Evolutionary conservation across 2,797 vertebrate genomes (phyloP).

Genomic region (Tinamus major): DNA sequence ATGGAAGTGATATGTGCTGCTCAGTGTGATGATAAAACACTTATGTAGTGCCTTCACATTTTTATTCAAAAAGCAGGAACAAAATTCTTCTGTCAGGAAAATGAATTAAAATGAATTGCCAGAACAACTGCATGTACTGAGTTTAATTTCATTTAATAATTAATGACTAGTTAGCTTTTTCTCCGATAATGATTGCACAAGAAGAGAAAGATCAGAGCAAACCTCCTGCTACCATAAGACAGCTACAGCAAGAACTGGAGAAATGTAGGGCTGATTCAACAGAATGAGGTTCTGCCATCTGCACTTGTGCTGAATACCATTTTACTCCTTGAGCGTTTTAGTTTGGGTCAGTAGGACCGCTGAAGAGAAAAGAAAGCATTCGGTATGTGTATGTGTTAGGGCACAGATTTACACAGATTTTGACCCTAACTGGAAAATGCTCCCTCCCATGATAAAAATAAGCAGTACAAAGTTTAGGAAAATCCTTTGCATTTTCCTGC

Average conservation of each 20-base stretch:
- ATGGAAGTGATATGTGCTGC: background rate
- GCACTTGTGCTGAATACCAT: background rate
- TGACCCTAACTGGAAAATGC: background rate
- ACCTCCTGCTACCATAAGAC: conserved; percentile 38
- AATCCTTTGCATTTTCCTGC: background rate
- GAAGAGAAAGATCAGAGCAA: conserved; percentile 54
- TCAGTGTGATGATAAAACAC: background rate
- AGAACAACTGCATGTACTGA: conserved; percentile 39
- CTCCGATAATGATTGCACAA: conserved; percentile 50
- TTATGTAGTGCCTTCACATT: background rate
- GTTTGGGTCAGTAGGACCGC: background rate
- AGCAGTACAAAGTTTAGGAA: background rate
- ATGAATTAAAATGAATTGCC: conserved; percentile 35
- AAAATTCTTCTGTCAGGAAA: conserved; percentile 50
- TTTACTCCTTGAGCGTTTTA: background rate
- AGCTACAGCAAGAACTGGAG: conserved; percentile 25
- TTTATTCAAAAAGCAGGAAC: conserved; percentile 22
- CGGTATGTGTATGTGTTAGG: background rate
- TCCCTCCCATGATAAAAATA: background rate
- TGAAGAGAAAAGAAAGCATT: background rate
- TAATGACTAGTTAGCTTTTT: conserved; percentile 54
- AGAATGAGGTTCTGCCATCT: conserved; percentile 8
- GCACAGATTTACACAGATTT: background rate
- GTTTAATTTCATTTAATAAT: conserved; percentile 68
- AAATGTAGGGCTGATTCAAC: background rate